phyloP scores from a whole-genome alignment of 1,140 invertebrate genomes.

The Dinoponera quadriceps region DNA sequence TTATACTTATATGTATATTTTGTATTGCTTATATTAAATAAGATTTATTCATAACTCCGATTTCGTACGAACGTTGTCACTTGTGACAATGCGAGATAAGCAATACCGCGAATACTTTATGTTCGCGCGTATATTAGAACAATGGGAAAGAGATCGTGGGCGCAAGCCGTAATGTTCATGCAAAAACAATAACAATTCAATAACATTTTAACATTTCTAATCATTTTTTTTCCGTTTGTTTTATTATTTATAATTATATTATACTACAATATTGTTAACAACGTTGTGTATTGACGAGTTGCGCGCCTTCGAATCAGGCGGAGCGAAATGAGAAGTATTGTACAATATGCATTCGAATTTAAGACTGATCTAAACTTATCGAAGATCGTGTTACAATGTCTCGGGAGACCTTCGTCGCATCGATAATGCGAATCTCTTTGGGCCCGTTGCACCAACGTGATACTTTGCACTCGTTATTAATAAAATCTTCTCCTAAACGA shows the following conservation, averaged over 20 bases:
- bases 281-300: conserved; percentile 54
- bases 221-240: conserved; percentile 46
- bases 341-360: conserved; percentile 44
- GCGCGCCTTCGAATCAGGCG: conserved; percentile 44
- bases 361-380: conserved; percentile 52
- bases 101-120: too few species aligned
- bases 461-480: neutral
- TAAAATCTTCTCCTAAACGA: neutral
- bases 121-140: neutral
- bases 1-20: neutral
- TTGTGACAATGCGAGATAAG: too few species aligned
- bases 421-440: conserved; percentile 24
- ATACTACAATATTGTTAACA: conserved; percentile 59
- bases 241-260: conserved; percentile 58
- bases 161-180: conserved; percentile 35
- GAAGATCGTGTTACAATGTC: conserved; percentile 21
- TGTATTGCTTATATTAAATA: too few species aligned
- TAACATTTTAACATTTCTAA: conserved; percentile 58
- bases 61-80: too few species aligned
- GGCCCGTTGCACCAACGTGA: neutral
- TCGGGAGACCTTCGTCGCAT: conserved; percentile 2
- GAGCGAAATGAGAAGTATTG: conserved; percentile 47
- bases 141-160: neutral
- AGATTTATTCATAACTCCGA: too few species aligned
- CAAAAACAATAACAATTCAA: conserved; percentile 5